Evolutionary conservation across 2,113 vertebrate genomes (phyloP).

Genomic region (Gymnocephalus cernua): DNA sequence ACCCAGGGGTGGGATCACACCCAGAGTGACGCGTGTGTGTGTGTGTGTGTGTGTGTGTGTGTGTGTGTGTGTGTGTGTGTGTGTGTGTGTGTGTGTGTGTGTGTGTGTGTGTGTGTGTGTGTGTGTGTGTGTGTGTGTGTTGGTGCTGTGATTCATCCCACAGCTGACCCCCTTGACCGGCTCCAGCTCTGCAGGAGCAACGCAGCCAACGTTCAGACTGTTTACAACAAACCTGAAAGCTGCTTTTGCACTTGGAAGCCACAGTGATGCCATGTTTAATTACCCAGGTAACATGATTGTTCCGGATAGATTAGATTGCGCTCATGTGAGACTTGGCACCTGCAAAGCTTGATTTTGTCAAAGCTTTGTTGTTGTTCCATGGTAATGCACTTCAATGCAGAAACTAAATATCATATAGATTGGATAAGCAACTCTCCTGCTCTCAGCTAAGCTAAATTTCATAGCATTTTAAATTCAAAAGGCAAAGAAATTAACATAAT

Average conservation of each 20-base stretch:
- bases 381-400: not conserved
- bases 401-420: not conserved
- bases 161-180: constrained; percentile 64
- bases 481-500: not conserved
- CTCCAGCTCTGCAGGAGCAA: constrained; percentile 52
- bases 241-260: constrained; percentile 26
- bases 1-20: constrained; percentile 56
- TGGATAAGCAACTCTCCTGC: not conserved
- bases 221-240: constrained; percentile 56
- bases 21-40: constrained; percentile 52
- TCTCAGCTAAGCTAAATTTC: not conserved
- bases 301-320: constrained; percentile 23
- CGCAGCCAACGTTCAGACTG: constrained; percentile 46
- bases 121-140: constrained; percentile 27
- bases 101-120: constrained; percentile 27
- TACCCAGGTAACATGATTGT: constrained; percentile 51
- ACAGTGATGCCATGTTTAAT: constrained; percentile 32
- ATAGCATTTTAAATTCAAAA: constrained; percentile 1
- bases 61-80: constrained; percentile 34
- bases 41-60: constrained; percentile 32
- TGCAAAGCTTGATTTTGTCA: not conserved
- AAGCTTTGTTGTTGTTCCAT: constrained; percentile 18
- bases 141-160: constrained; percentile 65
- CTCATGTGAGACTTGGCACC: constrained; percentile 14
- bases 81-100: constrained; percentile 26